These are phyloP conservation scores for Amphimallon solstitiale DNA, from an alignment of 2,888 invertebrate species.

Conservation along the genomic window DNA sequence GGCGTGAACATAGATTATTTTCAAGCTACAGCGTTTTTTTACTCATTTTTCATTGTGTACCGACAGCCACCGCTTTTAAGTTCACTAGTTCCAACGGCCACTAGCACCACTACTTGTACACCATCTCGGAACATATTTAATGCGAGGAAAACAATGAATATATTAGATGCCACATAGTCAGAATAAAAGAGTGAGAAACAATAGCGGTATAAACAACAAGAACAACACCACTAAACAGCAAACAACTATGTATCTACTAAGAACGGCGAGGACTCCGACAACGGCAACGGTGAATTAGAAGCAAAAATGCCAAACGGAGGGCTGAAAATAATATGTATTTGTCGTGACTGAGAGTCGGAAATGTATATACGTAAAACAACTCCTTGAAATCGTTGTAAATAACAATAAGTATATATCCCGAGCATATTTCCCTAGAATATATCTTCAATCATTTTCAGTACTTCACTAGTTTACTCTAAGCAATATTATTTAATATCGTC, in stretches of 20 bases:
- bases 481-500: too few species aligned
- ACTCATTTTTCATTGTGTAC: not conserved
- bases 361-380: constrained; percentile 55
- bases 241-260: too few species aligned
- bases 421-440: too few species aligned
- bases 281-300: constrained; percentile 45
- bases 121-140: constrained; percentile 46
- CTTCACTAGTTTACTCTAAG: too few species aligned
- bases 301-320: constrained; percentile 58
- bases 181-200: constrained; percentile 62
- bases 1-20: too few species aligned
- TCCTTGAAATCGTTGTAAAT: not conserved
- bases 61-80: not conserved
- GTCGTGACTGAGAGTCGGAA: constrained; percentile 59
- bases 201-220: constrained; percentile 64
- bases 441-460: too few species aligned
- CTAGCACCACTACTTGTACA: not conserved
- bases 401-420: too few species aligned
- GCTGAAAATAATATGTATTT: constrained; percentile 61
- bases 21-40: constrained; percentile 4
- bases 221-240: constrained; percentile 43
- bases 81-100: not conserved
- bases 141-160: constrained; percentile 61
- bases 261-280: constrained; percentile 1
- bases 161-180: constrained; percentile 63